A percentile compares a stretch with the other conserved stretches of the same genome.
These are phyloP conservation scores for Fundulus diaphanus DNA, from an alignment of 2,797 vertebrate genomes.

Conservation along the genomic window DNA sequence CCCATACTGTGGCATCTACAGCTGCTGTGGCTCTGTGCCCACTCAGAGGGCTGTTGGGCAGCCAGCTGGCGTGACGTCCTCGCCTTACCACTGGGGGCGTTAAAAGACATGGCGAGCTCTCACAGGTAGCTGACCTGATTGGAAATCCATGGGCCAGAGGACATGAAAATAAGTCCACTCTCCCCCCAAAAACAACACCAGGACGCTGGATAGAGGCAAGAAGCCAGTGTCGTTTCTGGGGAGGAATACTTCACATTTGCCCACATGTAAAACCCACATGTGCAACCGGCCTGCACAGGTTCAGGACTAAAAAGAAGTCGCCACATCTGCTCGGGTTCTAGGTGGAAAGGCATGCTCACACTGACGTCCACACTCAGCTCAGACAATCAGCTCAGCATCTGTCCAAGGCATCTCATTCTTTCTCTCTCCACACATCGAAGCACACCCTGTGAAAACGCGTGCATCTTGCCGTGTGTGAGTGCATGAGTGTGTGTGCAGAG, in stretches of 20 bases:
- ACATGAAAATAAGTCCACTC: constrained; percentile 27
- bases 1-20: constrained; percentile 60
- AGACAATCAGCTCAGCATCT: constrained; percentile 68
- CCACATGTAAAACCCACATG: constrained; percentile 36
- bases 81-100: constrained; percentile 20
- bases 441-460: constrained; percentile 33
- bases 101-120: constrained; percentile 41
- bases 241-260: constrained; percentile 14
- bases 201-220: constrained; percentile 20
- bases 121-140: constrained; percentile 53
- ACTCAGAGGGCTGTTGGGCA: constrained; percentile 51
- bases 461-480: constrained; percentile 8
- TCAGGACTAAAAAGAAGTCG: constrained; percentile 64
- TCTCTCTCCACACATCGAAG: constrained; percentile 47
- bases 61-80: constrained; percentile 62
- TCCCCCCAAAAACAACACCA: constrained; percentile 7
- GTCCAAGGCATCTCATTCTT: constrained; percentile 59
- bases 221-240: constrained; percentile 34
- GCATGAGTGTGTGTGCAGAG: constrained; percentile 29
- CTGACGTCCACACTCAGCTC: constrained; percentile 26
- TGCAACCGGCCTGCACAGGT: constrained; percentile 62
- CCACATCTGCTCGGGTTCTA: constrained; percentile 70
- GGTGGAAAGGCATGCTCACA: constrained; percentile 47
- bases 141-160: constrained; percentile 52
- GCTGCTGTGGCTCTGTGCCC: constrained; percentile 58